Percentiles rank a stretch among this genome's conserved stretches.
phyloP scores from a whole-genome alignment of 2,113 vertebrate species.

The Coreoperca whiteheadi region DNA sequence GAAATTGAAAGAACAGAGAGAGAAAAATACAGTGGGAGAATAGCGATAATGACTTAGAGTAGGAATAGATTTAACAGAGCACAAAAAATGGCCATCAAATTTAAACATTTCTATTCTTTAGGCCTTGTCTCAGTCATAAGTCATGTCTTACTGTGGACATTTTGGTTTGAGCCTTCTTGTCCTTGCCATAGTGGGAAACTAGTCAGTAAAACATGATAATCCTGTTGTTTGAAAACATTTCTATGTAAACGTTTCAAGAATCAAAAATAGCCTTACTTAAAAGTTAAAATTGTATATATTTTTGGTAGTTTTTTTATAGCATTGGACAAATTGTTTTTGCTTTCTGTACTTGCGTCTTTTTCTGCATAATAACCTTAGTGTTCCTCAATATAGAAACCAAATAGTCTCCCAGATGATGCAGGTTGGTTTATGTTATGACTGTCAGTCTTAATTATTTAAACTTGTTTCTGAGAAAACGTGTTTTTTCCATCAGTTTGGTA shows the following conservation, averaged over 20 bases:
- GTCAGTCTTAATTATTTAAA: background rate
- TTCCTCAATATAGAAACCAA: background rate
- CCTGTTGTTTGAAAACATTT: background rate
- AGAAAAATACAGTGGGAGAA: conserved; percentile 12
- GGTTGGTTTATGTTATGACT: background rate
- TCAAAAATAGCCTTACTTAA: background rate
- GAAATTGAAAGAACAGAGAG: conserved; percentile 10
- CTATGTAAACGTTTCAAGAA: background rate
- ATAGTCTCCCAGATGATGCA: background rate
- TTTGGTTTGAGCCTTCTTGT: background rate
- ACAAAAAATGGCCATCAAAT: background rate
- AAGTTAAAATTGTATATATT: background rate
- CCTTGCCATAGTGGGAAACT: background rate
- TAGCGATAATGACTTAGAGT: conserved; percentile 24
- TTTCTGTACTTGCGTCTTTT: background rate
- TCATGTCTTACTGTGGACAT: conserved; percentile 9
- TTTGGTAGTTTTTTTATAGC: background rate
- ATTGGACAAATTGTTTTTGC: background rate
- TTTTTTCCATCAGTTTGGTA: background rate
- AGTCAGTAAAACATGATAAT: background rate
- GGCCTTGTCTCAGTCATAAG: background rate
- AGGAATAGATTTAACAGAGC: conserved; percentile 2
- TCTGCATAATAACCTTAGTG: background rate
- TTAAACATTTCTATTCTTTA: conserved; percentile 6
- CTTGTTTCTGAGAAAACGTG: background rate